A percentile compares a stretch with the other conserved stretches of the same genome.
phyloP scores from a whole-genome alignment of 1,140 invertebrate genomes.

The Nebria ingens region DNA sequence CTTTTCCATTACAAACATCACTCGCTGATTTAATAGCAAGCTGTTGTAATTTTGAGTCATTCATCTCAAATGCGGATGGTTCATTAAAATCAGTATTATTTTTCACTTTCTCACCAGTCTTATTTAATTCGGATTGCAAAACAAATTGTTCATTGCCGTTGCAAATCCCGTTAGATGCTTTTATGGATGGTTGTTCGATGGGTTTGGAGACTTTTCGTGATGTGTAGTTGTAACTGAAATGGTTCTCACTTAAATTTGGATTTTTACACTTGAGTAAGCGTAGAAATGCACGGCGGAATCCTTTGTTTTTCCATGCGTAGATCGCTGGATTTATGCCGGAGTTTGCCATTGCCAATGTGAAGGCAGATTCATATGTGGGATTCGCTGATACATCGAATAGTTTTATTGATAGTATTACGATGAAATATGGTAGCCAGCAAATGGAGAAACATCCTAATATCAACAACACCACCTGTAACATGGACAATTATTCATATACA shows the following conservation, averaged over 20 bases:
- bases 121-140: neutral
- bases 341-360: constrained; percentile 60
- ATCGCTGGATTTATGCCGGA: constrained; percentile 68
- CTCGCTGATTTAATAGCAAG: too few relatives aligned
- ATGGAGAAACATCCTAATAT: constrained; percentile 63
- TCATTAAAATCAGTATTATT: neutral
- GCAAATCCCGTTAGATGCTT: neutral
- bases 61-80: too few relatives aligned
- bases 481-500: too few relatives aligned
- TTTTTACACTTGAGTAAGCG: constrained; percentile 50
- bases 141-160: neutral
- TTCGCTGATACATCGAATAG: constrained; percentile 37
- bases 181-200: neutral
- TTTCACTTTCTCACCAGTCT: neutral
- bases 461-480: constrained; percentile 55
- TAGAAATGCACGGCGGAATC: constrained; percentile 56
- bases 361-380: constrained; percentile 51
- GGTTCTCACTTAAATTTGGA: constrained; percentile 26
- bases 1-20: too few relatives aligned
- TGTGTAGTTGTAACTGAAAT: constrained; percentile 1
- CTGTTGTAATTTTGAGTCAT: too few relatives aligned
- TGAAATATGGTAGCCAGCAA: constrained; percentile 65
- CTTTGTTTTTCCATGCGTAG: constrained; percentile 71
- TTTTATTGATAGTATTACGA: constrained; percentile 49
- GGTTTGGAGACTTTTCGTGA: neutral